Evolutionary conservation across 1,140 invertebrate genomes (phyloP), one percentile per base, ranked within the genome.

Genomic region (Telenomus remus): DNA sequence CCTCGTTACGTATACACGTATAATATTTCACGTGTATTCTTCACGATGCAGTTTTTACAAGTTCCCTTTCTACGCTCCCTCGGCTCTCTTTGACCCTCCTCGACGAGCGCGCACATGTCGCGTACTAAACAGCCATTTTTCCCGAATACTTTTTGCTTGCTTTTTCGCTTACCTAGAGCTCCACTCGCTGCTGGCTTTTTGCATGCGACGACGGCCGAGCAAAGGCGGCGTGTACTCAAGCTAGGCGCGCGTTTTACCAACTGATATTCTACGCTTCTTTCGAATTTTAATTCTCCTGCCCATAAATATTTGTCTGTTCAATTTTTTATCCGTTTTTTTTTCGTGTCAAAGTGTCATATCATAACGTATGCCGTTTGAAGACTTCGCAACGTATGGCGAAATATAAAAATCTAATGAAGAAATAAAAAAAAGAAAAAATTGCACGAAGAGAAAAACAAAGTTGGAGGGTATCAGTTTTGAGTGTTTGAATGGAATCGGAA

Each of bases 1-100:
- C 48, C 78, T 80, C 68, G 75, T 76, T 78, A 76, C 76, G 71
- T 80, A 78, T 75, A 80, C 75, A 71, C 71, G 64, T 74, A 76
- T 80, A 78, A 75, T 78, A 70, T 78, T 80, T 75, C 78, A 80
- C 75, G 75, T 55, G 78, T 60, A 76, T 79, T 79, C 69, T 76
- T 79, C 65, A 74, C 54, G 59, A 69, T 63, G 72, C 68, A 64
- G 74, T 72, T 77, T 76, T 76, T 76, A 70, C 73, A 71, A 68
- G 70, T 72, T 69, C 72, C 63, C 76, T 75, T 60, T 73, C 78
- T 63, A 19, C 70, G 51, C 56, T 63, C 63, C 57, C 59, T 64
- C 68, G 53, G 57, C 71, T 66, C 60, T 57, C 55, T 71, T 66
- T 66, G 69, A 64, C 70, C 64, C 73, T 73, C 64, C 68, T 55